Conservation (phyloP, 2,113 vertebrate genomes). For the Trochalopteron elliotii region DNA sequence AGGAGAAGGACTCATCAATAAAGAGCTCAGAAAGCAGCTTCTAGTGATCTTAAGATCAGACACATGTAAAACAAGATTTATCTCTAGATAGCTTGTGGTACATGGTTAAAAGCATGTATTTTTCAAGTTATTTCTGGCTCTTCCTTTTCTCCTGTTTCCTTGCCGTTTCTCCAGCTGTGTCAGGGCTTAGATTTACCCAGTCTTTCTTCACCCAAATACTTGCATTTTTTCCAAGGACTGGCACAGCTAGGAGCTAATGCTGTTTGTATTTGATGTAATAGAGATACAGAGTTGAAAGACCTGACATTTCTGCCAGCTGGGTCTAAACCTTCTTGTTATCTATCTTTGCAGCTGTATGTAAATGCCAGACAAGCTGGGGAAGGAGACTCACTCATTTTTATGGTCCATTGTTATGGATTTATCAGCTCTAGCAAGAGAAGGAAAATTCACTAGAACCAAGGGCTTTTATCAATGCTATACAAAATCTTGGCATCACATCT, state of each 20-base stretch:
- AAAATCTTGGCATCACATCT: neutral
- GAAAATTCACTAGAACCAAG: neutral
- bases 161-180: neutral
- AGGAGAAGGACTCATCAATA: neutral
- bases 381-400: neutral
- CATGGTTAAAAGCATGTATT: neutral
- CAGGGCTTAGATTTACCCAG: neutral
- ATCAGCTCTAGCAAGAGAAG: constrained; percentile 18
- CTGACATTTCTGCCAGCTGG: constrained; percentile 18
- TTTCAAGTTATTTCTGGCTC: neutral
- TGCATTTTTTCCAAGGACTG: neutral
- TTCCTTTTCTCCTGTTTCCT: neutral
- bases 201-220: neutral
- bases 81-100: neutral
- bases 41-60: neutral
- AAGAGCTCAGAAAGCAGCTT: neutral
- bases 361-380: neutral
- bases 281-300: constrained; percentile 27
- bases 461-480: neutral
- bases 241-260: neutral
- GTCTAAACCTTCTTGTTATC: neutral
- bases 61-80: neutral
- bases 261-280: constrained; percentile 37
- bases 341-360: constrained; percentile 41
- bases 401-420: constrained; percentile 1